These are phyloP conservation scores for Strigamia transsilvanica DNA, from an alignment of 2,888 invertebrate genomes.

Conservation along the genomic window DNA sequence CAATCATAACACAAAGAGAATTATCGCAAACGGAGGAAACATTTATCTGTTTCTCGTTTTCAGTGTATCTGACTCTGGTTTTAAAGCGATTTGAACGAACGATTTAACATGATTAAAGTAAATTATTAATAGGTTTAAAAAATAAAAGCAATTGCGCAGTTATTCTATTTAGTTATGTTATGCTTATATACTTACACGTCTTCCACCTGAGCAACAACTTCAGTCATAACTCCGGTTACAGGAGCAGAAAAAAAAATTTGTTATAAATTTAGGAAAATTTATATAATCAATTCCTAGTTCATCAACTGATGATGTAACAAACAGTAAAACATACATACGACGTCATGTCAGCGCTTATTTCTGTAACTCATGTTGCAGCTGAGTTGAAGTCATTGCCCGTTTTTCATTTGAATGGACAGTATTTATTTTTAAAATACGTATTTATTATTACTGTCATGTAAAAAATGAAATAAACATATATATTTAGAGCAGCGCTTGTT, in stretches of 20 bases:
- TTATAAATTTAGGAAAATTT: slow-evolving; percentile 33
- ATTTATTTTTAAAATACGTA: not conserved
- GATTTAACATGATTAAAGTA: not conserved
- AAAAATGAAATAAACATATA: no score
- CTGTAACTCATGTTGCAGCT: not conserved
- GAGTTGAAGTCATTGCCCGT: not conserved
- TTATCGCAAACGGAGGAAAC: slow-evolving; percentile 17
- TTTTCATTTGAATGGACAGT: not conserved
- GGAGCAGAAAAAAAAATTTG: slow-evolving; percentile 8
- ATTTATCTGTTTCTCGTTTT: slow-evolving; percentile 6
- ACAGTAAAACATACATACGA: not conserved
- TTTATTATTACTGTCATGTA: not conserved
- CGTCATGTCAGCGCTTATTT: slow-evolving; percentile 15
- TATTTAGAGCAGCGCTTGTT: no score
- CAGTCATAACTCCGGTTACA: slow-evolving; percentile 18
- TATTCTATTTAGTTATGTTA: not conserved
- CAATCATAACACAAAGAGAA: slow-evolving; percentile 19
- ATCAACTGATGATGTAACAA: slow-evolving; percentile 7
- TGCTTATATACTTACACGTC: slow-evolving; percentile 29
- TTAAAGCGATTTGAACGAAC: not conserved
- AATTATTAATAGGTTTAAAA: no score
- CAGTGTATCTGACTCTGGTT: not conserved
- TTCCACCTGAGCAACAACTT: slow-evolving; percentile 9
- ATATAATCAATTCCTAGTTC: not conserved
- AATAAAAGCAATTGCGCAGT: not conserved